A percentile compares a stretch with the other conserved stretches of the same genome.
phyloP scores from a whole-genome alignment of 2,113 vertebrate species.

The Trogon surrucura region DNA sequence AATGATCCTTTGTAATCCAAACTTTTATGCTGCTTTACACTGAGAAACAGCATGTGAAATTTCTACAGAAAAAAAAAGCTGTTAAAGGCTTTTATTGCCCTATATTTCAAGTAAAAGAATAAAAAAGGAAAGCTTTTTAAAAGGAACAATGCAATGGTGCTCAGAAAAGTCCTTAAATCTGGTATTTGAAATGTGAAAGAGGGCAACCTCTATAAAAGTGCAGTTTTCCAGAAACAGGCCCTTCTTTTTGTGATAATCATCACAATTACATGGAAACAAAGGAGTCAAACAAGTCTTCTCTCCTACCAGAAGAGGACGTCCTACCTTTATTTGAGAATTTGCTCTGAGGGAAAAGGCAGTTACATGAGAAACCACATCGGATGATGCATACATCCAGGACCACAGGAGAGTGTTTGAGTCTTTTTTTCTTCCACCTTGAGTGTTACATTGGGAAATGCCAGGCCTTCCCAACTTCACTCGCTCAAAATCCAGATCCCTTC shows the following conservation, averaged over 20 bases:
- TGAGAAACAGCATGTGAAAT: background rate
- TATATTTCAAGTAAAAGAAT: background rate
- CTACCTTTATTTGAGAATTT: background rate
- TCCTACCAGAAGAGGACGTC: constrained; percentile 49
- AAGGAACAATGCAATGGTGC: background rate
- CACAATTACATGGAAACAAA: background rate
- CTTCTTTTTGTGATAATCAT: background rate
- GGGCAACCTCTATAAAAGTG: background rate
- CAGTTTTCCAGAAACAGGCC: background rate
- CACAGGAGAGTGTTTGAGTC: background rate
- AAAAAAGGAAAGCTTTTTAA: background rate
- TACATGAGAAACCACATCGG: background rate
- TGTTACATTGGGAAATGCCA: background rate
- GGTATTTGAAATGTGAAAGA: background rate
- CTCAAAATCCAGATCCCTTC: background rate
- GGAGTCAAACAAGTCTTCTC: background rate
- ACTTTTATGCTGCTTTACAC: background rate
- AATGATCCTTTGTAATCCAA: background rate
- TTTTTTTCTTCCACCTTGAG: background rate
- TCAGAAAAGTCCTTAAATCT: background rate
- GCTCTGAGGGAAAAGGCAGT: background rate
- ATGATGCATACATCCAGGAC: background rate
- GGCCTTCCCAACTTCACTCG: background rate
- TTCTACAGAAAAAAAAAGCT: background rate
- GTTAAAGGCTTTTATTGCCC: background rate